These are phyloP conservation scores for Eulemur macaco DNA, from an alignment of 2,113 vertebrate genomes.

Conservation along the genomic window DNA sequence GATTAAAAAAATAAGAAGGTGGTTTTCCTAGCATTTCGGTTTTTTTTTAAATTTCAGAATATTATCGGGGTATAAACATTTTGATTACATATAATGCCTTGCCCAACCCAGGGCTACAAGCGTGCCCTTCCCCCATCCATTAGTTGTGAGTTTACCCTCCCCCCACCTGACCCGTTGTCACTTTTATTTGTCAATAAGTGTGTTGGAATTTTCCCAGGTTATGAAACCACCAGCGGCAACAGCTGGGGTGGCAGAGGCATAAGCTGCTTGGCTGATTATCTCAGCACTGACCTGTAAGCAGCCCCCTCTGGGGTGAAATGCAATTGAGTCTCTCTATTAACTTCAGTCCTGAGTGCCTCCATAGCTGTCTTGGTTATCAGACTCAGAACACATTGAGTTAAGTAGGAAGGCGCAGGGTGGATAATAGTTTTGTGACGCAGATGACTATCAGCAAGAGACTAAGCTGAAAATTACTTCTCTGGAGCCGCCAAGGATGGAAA, in stretches of 20 bases:
- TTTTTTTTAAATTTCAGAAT: no score
- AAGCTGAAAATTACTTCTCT: slow-evolving; percentile 76
- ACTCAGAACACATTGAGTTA: slow-evolving; percentile 72
- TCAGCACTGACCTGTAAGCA: slow-evolving; percentile 60
- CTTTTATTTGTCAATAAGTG: slow-evolving; percentile 63
- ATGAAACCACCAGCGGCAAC: not conserved
- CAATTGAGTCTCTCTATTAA: slow-evolving; percentile 72
- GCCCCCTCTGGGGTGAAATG: slow-evolving; percentile 51
- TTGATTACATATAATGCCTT: no score
- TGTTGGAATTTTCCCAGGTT: slow-evolving; percentile 52
- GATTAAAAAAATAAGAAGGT: slow-evolving; percentile 48
- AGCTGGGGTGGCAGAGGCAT: not conserved
- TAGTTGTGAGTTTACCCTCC: no score
- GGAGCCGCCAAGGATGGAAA: slow-evolving; percentile 48
- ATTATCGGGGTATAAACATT: no score
- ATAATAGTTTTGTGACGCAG: slow-evolving; percentile 65
- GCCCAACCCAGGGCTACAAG: no score
- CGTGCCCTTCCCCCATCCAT: no score
- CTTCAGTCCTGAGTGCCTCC: not conserved
- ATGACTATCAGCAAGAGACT: slow-evolving; percentile 68
- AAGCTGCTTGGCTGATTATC: slow-evolving; percentile 14
- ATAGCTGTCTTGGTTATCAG: slow-evolving; percentile 67
- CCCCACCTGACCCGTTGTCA: not conserved
- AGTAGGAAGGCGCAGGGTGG: slow-evolving; percentile 49
- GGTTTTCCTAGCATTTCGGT: slow-evolving; percentile 41